Evolutionary conservation across 2,888 invertebrate species (phyloP), one percentile per base, ranked within the genome.

Genomic region (Acholoe squamosa): DNA sequence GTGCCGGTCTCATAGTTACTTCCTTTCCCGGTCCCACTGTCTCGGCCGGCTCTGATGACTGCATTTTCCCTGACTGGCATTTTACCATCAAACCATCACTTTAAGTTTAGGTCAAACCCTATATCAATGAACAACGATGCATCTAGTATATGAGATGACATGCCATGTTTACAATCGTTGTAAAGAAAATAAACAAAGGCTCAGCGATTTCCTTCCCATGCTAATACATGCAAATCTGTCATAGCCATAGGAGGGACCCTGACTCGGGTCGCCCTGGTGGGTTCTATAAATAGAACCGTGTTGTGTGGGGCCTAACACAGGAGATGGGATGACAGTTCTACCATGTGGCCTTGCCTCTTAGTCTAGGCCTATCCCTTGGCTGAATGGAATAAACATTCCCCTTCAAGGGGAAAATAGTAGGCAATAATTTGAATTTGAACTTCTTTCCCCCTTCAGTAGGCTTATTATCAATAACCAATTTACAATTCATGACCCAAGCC

Each of bases 201-300:
- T 34, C 16, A n/a, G 80, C 80, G 34, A 80, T 80, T 16, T 80
- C 43, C 25, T 43, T 5, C 12, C 86, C 86, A 86, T 86, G 86
- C 86, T 86, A 86, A 86, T 86, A 33, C 86, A 86, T 86, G 86
- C 86, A 86, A 86, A 86, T 86, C 54, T 86, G 84, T 54, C 52
- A 52, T 25, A 54, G 84, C 25, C 52, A 52, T 25, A 54, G n/a
- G 16, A n/a, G 54, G 3, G 52, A 86, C 52, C 54, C 25, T 56
- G 52, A 19, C 54, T 52, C n/a, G 86, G 86, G 86, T 86, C 56
- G 22, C 43, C 56, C 54, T 0, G 52, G 16, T 86, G n/a, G n/a
- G 86, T 28, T 54, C 86, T 86, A 86, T 54, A 86, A 86, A 86
- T 86, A 86, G 86, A 52, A 22, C 80, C 1, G 80, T 43, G 33